Evolutionary conservation across 2,113 vertebrate genomes (phyloP).

Genomic region (Rostratula benghalensis): DNA sequence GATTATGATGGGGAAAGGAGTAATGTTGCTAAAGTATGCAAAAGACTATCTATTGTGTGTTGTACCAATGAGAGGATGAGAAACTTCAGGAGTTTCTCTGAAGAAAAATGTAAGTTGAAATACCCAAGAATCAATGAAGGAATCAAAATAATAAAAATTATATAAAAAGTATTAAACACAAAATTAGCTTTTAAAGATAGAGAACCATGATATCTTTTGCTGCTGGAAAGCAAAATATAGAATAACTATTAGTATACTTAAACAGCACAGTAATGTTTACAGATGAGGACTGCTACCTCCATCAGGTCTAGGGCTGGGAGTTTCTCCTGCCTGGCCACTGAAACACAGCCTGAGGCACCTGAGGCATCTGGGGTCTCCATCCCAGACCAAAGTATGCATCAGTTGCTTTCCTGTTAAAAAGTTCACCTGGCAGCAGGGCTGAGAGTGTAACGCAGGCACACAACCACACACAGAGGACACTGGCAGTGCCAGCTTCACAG

Average conservation of each 20-base stretch:
- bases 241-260: not conserved
- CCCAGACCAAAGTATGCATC: fast-evolving
- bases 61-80: not conserved
- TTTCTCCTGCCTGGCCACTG: not conserved
- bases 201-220: not conserved
- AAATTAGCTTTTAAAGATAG: not conserved
- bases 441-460: not conserved
- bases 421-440: not conserved
- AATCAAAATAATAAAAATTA: not conserved
- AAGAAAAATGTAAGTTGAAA: not conserved
- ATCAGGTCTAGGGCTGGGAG: not conserved
- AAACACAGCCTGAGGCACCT: not conserved
- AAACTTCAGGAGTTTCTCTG: not conserved
- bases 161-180: not conserved
- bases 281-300: not conserved
- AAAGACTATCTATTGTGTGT: not conserved
- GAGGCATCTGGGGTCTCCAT: not conserved
- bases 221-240: not conserved
- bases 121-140: not conserved
- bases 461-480: not conserved
- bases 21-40: not conserved
- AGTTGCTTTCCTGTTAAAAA: not conserved
- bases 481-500: not conserved
- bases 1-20: not conserved
- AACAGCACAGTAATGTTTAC: not conserved